Conservation (phyloP, 2,797 vertebrate genomes). For the Pangasius djambal region DNA sequence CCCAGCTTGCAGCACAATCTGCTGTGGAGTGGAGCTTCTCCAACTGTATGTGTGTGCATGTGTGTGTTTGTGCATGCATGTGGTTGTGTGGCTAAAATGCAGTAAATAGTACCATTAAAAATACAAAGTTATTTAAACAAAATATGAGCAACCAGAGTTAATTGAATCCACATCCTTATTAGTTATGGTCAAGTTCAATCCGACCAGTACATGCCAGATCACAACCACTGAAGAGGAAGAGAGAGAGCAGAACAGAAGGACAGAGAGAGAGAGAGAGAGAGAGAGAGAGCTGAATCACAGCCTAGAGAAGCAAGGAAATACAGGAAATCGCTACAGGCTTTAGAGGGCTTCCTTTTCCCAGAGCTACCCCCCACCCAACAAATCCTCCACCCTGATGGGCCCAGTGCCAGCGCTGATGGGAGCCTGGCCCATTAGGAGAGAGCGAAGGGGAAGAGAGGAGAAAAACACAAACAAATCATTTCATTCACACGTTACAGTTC, state of each 20-base stretch:
- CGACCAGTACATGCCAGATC: conserved; percentile 50
- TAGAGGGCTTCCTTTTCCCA: conserved; percentile 89
- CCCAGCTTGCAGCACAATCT: conserved; percentile 51
- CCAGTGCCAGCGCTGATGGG: conserved; percentile 67
- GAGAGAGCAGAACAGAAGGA: conserved; percentile 11
- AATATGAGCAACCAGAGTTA: background rate
- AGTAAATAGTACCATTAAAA: conserved; percentile 54
- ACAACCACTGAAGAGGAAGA: conserved; percentile 40
- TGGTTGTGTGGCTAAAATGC: conserved; percentile 56
- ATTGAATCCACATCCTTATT: conserved; percentile 26
- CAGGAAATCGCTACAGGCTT: conserved; percentile 84
- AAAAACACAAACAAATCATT: conserved; percentile 37
- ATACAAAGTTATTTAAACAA: conserved; percentile 59
- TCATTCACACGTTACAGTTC: conserved; percentile 35
- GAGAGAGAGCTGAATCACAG: background rate
- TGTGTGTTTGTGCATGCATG: conserved; percentile 20
- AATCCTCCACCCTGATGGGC: conserved; percentile 68
- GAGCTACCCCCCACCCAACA: conserved; percentile 64
- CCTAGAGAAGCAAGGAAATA: conserved; percentile 61
- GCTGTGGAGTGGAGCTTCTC: conserved; percentile 24
- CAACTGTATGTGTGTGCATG: background rate
- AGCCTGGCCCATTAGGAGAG: conserved; percentile 66
- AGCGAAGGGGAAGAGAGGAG: conserved; percentile 30
- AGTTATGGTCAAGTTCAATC: background rate
- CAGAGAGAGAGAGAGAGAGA: background rate